phyloP scores from a whole-genome alignment of 2,888 invertebrate genomes.

The Sthenelais limicola region DNA sequence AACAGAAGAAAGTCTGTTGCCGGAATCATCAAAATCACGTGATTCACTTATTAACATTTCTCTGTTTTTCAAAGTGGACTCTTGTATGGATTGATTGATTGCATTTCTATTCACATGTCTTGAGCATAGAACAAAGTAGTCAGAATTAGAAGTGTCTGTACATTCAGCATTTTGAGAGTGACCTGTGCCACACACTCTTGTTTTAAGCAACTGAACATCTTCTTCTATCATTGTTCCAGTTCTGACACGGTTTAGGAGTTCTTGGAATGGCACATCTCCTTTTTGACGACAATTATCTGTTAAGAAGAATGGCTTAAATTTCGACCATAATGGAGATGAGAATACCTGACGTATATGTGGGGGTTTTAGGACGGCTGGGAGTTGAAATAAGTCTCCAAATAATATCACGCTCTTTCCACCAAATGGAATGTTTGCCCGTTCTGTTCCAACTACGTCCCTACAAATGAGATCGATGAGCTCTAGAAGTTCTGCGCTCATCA shows the following conservation, averaged over 20 bases:
- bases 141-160: not conserved
- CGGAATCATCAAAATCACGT: slow-evolving; percentile 5
- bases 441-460: slow-evolving; percentile 3
- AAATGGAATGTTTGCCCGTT: not conserved
- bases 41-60: not conserved
- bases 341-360: not conserved
- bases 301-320: slow-evolving; percentile 19
- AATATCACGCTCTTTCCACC: slow-evolving; percentile 10
- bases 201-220: not conserved
- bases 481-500: slow-evolving; percentile 27
- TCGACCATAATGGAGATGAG: not conserved
- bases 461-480: slow-evolving; percentile 16
- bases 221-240: not conserved
- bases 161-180: slow-evolving; percentile 1
- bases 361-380: not conserved
- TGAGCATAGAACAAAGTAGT: slow-evolving; percentile 9
- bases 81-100: not conserved
- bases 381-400: slow-evolving; percentile 22
- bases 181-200: slow-evolving; percentile 16
- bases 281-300: slow-evolving; percentile 20
- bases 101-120: not conserved
- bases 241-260: slow-evolving; percentile 13
- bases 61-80: not conserved
- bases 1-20: not conserved
- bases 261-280: not conserved